Percentiles rank a stretch among this genome's conserved stretches.
Evolutionary conservation across 2,797 vertebrate genomes (phyloP).

Genomic region (Saguinus oedipus): DNA sequence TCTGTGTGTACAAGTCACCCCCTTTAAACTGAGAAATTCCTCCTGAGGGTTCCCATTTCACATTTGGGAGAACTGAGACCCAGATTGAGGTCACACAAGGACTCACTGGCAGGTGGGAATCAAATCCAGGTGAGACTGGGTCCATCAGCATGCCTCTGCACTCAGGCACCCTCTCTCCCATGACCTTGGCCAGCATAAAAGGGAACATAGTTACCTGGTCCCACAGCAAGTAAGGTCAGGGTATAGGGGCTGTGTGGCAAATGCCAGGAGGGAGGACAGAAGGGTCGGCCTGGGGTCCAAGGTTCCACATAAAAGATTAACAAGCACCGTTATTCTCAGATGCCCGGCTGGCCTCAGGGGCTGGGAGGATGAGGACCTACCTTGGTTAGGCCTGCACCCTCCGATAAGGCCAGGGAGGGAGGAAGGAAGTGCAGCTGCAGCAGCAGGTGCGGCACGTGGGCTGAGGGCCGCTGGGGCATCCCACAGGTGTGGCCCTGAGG

Average conservation of each 20-base stretch:
- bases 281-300: background rate
- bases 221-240: background rate
- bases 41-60: background rate
- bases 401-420: too few species aligned
- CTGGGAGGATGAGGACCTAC: background rate
- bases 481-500: background rate
- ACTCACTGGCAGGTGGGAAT: background rate
- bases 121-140: background rate
- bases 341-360: background rate
- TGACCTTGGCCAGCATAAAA: background rate
- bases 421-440: too few species aligned
- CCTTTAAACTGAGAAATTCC: background rate
- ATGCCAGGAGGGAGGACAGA: background rate
- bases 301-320: conserved; percentile 73
- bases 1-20: background rate
- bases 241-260: background rate
- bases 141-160: background rate
- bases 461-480: background rate
- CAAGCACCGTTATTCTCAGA: conserved; percentile 20
- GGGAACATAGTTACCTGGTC: background rate
- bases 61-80: background rate
- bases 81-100: background rate
- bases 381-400: background rate
- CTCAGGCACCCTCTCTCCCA: background rate
- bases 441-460: background rate